phyloP scores from a whole-genome alignment of 2,888 invertebrate species.

The Malthinus seriepunctatus region DNA sequence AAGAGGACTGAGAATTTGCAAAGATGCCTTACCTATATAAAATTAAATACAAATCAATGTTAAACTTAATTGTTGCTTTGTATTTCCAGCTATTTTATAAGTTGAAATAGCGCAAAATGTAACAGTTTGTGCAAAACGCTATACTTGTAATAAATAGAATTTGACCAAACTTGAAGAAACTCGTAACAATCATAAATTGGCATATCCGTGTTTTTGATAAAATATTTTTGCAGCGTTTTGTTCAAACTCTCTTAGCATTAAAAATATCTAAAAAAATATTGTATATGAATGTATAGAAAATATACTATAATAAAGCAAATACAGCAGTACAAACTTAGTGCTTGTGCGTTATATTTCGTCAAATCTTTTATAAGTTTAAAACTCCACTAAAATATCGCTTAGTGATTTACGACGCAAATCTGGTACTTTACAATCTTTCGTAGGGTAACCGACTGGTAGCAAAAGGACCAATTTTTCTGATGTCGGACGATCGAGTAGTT shows the following conservation, averaged over 20 bases:
- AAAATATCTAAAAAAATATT: constrained; percentile 5
- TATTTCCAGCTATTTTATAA: constrained; percentile 29
- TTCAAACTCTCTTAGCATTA: not conserved
- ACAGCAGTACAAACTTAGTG: constrained; percentile 3
- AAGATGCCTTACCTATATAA: constrained; percentile 11
- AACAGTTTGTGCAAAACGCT: constrained; percentile 4
- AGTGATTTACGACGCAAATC: constrained; percentile 73
- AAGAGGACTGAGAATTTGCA: not conserved
- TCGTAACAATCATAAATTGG: constrained; percentile 17
- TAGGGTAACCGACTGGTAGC: constrained; percentile 85
- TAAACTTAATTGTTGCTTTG: constrained; percentile 29
- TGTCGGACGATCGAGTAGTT: constrained; percentile 73
- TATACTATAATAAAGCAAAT: constrained; percentile 25
- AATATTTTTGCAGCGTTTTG: constrained; percentile 6
- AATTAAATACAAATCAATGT: constrained; percentile 18
- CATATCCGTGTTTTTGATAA: constrained; percentile 24
- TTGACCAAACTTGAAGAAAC: constrained; percentile 17
- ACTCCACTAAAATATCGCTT: constrained; percentile 72
- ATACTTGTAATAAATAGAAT: not conserved
- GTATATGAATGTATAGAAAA: constrained; percentile 31
- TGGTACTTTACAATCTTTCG: constrained; percentile 76
- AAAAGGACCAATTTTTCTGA: constrained; percentile 82
- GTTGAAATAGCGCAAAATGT: constrained; percentile 7
- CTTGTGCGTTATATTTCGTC: not conserved
- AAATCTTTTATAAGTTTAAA: constrained; percentile 41